phyloP scores from a whole-genome alignment of 2,113 vertebrate species.

The Peromyscus polionotus region DNA sequence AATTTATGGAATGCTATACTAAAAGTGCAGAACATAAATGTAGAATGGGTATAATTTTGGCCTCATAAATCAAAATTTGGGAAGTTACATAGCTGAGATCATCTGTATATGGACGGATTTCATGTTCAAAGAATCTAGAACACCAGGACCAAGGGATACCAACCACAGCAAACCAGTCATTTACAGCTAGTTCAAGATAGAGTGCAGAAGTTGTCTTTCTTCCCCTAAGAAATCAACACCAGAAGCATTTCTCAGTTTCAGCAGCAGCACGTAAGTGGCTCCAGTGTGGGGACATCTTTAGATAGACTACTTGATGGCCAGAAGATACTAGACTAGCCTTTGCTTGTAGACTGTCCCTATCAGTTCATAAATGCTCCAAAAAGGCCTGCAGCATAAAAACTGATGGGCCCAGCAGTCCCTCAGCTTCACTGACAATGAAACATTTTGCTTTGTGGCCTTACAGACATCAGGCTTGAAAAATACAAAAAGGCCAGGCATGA shows the following conservation, averaged over 20 bases:
- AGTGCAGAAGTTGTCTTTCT: neutral
- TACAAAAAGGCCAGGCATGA: neutral
- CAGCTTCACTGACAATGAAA: neutral
- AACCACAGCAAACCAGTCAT: neutral
- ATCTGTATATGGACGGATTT: neutral
- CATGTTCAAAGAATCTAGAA: neutral
- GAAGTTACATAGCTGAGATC: neutral
- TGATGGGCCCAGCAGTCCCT: neutral
- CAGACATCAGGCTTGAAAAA: neutral
- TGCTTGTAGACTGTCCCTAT: neutral
- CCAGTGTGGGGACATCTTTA: neutral
- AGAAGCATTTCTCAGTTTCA: neutral
- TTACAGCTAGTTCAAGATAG: neutral
- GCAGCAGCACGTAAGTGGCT: accelerated
- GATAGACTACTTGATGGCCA: neutral
- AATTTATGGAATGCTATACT: neutral
- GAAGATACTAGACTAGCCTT: neutral
- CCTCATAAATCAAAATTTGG: neutral
- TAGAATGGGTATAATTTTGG: neutral
- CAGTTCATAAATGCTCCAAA: neutral
- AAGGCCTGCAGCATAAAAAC: neutral
- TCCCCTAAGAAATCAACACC: no score
- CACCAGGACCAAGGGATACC: neutral
- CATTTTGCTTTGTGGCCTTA: neutral
- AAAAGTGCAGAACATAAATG: neutral